Evolutionary conservation across 2,888 invertebrate species (phyloP).

Genomic region (Metacarcinus magister): DNA sequence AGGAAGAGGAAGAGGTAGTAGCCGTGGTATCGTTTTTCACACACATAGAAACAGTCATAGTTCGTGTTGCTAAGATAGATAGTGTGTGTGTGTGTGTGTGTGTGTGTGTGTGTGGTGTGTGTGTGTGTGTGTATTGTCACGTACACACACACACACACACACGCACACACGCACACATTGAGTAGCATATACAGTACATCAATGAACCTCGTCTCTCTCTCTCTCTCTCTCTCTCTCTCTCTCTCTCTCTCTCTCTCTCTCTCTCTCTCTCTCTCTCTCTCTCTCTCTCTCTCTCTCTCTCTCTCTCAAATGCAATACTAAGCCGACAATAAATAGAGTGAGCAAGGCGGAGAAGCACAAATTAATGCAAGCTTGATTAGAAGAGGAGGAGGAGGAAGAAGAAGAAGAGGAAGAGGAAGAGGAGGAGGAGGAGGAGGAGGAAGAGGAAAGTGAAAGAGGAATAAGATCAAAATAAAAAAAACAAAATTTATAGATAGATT

Average conservation of each 20-base stretch:
- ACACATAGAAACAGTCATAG: neutral
- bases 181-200: neutral
- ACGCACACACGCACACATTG: neutral
- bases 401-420: neutral
- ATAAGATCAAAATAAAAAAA: neutral
- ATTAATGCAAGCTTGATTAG: neutral
- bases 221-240: conserved; percentile 48
- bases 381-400: too few relatives aligned
- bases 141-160: conserved; percentile 8
- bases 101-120: conserved; percentile 48
- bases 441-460: neutral
- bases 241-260: conserved; percentile 46
- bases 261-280: neutral
- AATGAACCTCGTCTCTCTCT: neutral
- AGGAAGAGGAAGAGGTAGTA: neutral
- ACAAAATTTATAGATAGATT: neutral
- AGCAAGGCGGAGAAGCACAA: neutral
- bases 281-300: neutral
- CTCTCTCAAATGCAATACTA: neutral
- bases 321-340: neutral
- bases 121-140: neutral
- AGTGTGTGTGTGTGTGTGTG: conserved; percentile 20
- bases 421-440: neutral
- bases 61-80: neutral
- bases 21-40: neutral